Evolutionary conservation across 2,888 invertebrate species (phyloP).

Genomic region (Theodoxus fluviatilis): DNA sequence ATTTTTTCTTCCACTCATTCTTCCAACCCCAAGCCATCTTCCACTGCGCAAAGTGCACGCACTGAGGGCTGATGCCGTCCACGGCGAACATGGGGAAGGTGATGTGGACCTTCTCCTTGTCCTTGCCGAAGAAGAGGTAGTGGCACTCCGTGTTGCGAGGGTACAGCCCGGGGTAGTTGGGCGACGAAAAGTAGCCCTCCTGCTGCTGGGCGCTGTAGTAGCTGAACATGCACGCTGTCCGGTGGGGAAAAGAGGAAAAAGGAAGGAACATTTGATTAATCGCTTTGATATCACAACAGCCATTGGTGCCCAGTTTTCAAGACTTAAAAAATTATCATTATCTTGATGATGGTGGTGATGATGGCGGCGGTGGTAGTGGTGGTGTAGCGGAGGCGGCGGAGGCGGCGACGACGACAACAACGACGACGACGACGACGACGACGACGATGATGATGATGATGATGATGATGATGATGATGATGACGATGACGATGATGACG

Average conservation of each 20-base stretch:
- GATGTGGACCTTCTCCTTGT: conserved; percentile 84
- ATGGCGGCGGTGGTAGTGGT: too few relatives aligned
- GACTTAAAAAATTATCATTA: too few relatives aligned
- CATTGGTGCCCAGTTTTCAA: too few relatives aligned
- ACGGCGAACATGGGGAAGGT: conserved; percentile 87
- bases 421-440: not conserved
- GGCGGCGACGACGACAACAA: not conserved
- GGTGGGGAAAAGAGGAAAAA: not conserved
- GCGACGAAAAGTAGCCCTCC: conserved; percentile 81
- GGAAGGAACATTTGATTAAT: too few relatives aligned
- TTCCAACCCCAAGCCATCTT: too few relatives aligned
- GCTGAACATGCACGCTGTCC: conserved; percentile 75
- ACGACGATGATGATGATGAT: conserved; percentile 1
- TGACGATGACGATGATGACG: not conserved
- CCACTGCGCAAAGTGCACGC: too few relatives aligned
- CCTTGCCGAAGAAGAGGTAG: conserved; percentile 87
- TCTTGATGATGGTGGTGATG: too few relatives aligned
- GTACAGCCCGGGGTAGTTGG: conserved; percentile 84
- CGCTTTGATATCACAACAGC: too few relatives aligned
- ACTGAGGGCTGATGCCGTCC: conserved; percentile 89
- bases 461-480: not conserved
- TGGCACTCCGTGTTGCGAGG: conserved; percentile 82
- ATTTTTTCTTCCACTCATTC: too few relatives aligned
- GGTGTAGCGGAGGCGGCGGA: too few relatives aligned
- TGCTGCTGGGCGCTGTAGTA: conserved; percentile 46